A percentile compares a stretch with the other conserved stretches of the same genome.
Evolutionary conservation across 2,113 vertebrate species (phyloP).

Genomic region (Rhinoderma darwinii): DNA sequence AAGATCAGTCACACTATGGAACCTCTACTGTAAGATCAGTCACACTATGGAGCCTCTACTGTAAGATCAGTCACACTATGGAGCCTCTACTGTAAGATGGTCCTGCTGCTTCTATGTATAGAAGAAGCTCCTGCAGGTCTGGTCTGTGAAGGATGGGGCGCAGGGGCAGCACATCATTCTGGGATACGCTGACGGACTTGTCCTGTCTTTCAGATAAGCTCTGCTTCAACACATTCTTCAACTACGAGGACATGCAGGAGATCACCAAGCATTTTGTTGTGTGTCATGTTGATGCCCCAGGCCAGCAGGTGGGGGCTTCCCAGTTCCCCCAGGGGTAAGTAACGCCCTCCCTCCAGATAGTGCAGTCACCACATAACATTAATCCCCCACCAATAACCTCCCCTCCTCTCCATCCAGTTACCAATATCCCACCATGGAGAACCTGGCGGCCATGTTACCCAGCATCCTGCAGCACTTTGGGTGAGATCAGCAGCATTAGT

Average conservation of each 20-base stretch:
- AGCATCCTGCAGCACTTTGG: constrained; percentile 95
- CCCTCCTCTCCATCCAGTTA: constrained; percentile 75
- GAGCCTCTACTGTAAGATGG: too few relatives aligned
- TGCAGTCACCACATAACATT: not conserved
- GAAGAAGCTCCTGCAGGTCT: too few relatives aligned
- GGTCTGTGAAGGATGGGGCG: too few relatives aligned
- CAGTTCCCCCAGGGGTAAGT: constrained; percentile 94
- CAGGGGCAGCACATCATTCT: not conserved
- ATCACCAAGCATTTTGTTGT: constrained; percentile 98
- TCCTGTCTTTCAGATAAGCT: constrained; percentile 85
- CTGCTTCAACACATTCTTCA: constrained; percentile 96
- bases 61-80: too few relatives aligned
- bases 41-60: too few relatives aligned
- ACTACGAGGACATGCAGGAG: constrained; percentile 97
- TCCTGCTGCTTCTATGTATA: too few relatives aligned
- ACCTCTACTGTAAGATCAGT: too few relatives aligned
- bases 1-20: too few relatives aligned
- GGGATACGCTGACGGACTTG: not conserved
- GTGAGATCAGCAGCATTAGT: constrained; percentile 70
- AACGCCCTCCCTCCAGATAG: not conserved
- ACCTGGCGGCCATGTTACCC: constrained; percentile 93
- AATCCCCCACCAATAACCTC: too few relatives aligned
- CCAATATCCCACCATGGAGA: constrained; percentile 97
- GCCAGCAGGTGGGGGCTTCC: constrained; percentile 88
- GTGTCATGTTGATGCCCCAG: constrained; percentile 92